phyloP scores from a whole-genome alignment of 2,797 vertebrate species.

The Gephyroberyx darwinii region DNA sequence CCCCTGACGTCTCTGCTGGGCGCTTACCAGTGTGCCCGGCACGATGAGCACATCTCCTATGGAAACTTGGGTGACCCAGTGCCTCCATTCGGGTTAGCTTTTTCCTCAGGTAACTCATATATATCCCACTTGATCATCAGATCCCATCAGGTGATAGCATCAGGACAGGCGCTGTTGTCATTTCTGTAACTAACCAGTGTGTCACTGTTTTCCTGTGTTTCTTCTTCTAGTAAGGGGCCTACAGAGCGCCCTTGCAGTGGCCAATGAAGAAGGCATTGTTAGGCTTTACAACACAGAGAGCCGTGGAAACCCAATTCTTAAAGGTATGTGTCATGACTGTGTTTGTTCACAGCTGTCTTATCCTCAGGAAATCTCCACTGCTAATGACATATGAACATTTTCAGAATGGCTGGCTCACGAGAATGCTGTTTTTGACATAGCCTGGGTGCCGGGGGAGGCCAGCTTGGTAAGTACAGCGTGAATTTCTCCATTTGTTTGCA shows the following conservation, averaged over 20 bases:
- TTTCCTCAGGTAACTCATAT: constrained; percentile 87
- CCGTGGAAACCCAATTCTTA: constrained; percentile 80
- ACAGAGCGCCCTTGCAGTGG: constrained; percentile 86
- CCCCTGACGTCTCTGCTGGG: constrained; percentile 86
- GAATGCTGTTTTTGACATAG: constrained; percentile 96
- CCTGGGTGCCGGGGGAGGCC: constrained; percentile 93
- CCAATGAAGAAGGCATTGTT: constrained; percentile 95
- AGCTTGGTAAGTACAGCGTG: constrained; percentile 85
- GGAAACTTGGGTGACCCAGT: constrained; percentile 86
- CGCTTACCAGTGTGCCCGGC: constrained; percentile 82
- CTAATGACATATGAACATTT: constrained; percentile 43
- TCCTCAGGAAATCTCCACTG: background rate
- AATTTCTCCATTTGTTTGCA: background rate
- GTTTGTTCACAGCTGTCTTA: background rate
- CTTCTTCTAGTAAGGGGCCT: constrained; percentile 75
- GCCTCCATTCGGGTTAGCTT: constrained; percentile 93
- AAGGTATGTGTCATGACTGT: constrained; percentile 78
- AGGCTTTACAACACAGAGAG: constrained; percentile 90
- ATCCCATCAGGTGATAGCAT: background rate
- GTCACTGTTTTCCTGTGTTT: background rate
- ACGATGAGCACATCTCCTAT: constrained; percentile 89
- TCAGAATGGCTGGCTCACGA: constrained; percentile 96
- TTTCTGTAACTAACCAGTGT: constrained; percentile 6
- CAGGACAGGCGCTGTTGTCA: background rate
- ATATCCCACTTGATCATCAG: background rate